Conservation (phyloP, 2,797 vertebrate genomes). For the Scyliorhinus canicula region DNA sequence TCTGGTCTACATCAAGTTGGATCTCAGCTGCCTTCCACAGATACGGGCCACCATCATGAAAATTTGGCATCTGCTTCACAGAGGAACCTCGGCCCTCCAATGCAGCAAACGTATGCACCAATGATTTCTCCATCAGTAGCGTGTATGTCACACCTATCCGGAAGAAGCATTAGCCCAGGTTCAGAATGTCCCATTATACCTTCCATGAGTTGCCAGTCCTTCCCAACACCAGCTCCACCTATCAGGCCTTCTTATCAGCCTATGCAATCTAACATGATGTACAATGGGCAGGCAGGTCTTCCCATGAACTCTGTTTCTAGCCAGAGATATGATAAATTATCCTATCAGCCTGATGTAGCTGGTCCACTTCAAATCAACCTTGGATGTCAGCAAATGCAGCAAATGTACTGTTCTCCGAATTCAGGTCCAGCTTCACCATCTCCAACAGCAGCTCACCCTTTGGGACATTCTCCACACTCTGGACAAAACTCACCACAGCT, state of each 20-base stretch:
- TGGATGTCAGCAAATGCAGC: conserved; percentile 63
- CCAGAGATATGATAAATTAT: conserved; percentile 77
- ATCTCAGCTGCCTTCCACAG: conserved; percentile 78
- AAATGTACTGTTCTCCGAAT: conserved; percentile 71
- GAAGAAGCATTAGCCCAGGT: conserved; percentile 69
- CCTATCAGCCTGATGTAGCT: conserved; percentile 70
- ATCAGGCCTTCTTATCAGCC: conserved; percentile 74
- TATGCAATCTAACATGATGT: conserved; percentile 73
- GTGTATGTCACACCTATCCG: conserved; percentile 80
- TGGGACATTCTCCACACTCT: conserved; percentile 62
- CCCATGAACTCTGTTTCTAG: conserved; percentile 63
- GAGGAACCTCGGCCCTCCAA: conserved; percentile 69
- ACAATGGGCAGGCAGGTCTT: conserved; percentile 81
- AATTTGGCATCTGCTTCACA: conserved; percentile 75
- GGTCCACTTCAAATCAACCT: conserved; percentile 71
- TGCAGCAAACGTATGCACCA: conserved; percentile 57
- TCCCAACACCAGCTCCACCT: conserved; percentile 69
- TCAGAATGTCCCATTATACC: conserved; percentile 77
- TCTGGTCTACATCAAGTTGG: conserved; percentile 59
- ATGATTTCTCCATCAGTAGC: conserved; percentile 63
- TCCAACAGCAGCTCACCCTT: conserved; percentile 63
- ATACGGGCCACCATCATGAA: conserved; percentile 74
- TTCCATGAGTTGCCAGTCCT: conserved; percentile 64
- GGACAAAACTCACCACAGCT: conserved; percentile 67
- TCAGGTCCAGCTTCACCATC: conserved; percentile 58